Base-by-base conservation (phyloP, 1,140 invertebrate genomes). In the Nasonia giraulti region DNA sequence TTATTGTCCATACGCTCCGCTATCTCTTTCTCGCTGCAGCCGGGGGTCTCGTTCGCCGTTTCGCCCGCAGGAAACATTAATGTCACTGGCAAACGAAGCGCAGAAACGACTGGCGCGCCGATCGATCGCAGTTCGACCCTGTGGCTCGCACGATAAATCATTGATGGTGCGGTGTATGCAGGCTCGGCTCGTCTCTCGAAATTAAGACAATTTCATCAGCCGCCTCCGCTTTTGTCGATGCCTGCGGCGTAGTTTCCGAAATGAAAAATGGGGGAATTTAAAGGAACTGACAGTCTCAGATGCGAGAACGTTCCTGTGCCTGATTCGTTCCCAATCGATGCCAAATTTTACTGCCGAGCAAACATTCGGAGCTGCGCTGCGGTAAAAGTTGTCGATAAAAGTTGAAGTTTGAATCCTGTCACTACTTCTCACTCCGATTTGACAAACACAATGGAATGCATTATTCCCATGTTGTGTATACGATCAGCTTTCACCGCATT, bases 21-120 rank as follows among this genome's bases (percentile, higher is more conserved):
- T 33, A 37, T 40, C 73, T 75, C 73, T 40, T 40, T 75, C 68
- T 27, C 6, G n/a, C 11, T 33, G 73, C 73, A 20, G 37, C 7
- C 7, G 73, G 73, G 73, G 81, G 74, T 33, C 55, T 62, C 83
- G 74, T 44, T 87, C 88, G 87, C 17, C 3, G 55, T 62, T 89
- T 88, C 89, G 88, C 87, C 86, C 85, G 88, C 90, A 91, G 92
- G 90, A 92, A 92, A 90, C 89, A 91, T 91, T 90, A 91, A 89
- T 85, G 89, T 90, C 87, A 88, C 85, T 85, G 83, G 86, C 83
- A 88, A 62, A 89, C 85, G 84, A 89, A 86, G 84, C 87, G 85
- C 87, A 86, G 77, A 86, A 73, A 33, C 17, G 17, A 62, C 20
- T 62, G 55, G 55, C 55, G 74, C 68, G 82, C 78, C 82, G 86